These are phyloP conservation scores for Hycleus cichorii DNA, from an alignment of 1,140 invertebrate species.

Conservation along the genomic window DNA sequence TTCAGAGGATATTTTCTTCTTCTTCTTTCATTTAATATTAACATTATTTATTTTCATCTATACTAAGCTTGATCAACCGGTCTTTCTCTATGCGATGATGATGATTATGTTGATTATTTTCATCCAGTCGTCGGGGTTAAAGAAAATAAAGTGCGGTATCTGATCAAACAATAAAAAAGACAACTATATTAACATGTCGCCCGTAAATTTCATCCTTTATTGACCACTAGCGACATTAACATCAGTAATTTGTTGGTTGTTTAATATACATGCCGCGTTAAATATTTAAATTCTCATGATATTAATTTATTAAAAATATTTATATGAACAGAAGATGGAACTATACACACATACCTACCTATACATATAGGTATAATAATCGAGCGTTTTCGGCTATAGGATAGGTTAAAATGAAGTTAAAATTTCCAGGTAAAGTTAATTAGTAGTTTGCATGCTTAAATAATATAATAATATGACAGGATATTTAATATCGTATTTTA, in stretches of 20 bases:
- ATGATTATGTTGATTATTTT: too few relatives aligned
- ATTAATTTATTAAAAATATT: conserved; percentile 34
- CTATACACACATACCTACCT: too few relatives aligned
- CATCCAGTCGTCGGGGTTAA: not conserved
- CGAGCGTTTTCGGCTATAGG: too few relatives aligned
- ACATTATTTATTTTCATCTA: too few relatives aligned
- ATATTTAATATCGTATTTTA: conserved; percentile 26
- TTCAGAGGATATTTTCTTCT: too few relatives aligned
- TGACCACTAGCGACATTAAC: conserved; percentile 25
- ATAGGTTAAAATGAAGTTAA: not conserved
- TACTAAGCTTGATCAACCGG: too few relatives aligned
- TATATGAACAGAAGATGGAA: conserved; percentile 6
- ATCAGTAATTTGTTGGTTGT: conserved; percentile 31
- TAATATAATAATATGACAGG: conserved; percentile 19
- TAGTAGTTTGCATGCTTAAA: conserved; percentile 31
- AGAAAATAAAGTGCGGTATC: not conserved
- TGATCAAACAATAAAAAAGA: conserved; percentile 23
- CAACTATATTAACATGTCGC: conserved; percentile 32
- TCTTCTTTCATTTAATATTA: too few relatives aligned
- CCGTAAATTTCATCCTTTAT: conserved; percentile 32
- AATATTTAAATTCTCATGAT: conserved; percentile 28
- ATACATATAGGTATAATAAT: too few relatives aligned
- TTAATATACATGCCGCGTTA: conserved; percentile 32
- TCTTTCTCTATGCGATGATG: too few relatives aligned
- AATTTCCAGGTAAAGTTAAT: conserved; percentile 21